Evolutionary conservation across 2,888 invertebrate species (phyloP).

Genomic region (Gasteruption jaculator): DNA sequence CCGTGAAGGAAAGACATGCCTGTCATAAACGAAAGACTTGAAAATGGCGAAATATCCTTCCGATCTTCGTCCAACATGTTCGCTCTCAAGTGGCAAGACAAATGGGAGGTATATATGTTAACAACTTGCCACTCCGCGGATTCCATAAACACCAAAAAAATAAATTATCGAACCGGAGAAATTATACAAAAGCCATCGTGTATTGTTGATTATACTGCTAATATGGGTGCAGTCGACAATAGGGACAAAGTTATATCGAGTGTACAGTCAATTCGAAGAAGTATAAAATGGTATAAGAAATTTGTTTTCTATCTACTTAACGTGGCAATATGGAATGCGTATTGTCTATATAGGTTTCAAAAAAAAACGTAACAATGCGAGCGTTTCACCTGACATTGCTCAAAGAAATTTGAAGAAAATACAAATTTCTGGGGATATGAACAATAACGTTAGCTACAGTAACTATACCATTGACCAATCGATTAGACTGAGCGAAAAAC

Average conservation of each 20-base stretch:
- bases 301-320: too few species aligned
- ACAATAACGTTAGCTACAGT: conserved; percentile 11
- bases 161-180: conserved; percentile 11
- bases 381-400: conserved; percentile 14
- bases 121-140: conserved; percentile 25
- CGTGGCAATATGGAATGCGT: too few species aligned
- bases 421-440: conserved; percentile 8
- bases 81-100: conserved; percentile 18
- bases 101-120: too few species aligned
- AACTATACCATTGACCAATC: conserved; percentile 13
- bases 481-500: too few species aligned
- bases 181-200: conserved; percentile 24
- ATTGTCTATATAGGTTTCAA: too few species aligned
- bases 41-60: conserved; percentile 21
- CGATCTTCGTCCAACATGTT: conserved; percentile 24
- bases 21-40: conserved; percentile 18
- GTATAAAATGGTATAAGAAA: too few species aligned
- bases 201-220: conserved; percentile 35
- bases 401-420: conserved; percentile 16
- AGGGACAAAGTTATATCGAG: conserved; percentile 11
- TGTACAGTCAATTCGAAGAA: too few species aligned
- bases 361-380: conserved; percentile 16
- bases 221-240: conserved; percentile 38
- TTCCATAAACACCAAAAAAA: conserved; percentile 25
- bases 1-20: too few species aligned